Conservation (phyloP, 2,113 vertebrate genomes). For the Procavia capensis region DNA sequence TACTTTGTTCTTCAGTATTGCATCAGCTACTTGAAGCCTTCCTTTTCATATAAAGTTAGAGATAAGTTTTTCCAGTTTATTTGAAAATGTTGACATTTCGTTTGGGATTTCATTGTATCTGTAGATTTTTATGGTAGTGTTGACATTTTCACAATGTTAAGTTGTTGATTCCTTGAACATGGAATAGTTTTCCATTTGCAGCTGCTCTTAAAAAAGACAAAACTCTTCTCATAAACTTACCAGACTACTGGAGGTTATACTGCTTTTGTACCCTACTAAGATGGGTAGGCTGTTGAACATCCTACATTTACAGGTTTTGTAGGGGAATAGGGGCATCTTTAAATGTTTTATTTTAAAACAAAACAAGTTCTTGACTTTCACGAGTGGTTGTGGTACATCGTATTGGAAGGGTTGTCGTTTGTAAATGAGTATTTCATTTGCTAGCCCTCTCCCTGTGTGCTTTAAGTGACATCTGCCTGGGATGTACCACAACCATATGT, state of each 20-base stretch:
- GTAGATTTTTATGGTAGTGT: background rate
- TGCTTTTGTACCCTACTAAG: constrained; percentile 73
- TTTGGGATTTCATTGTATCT: background rate
- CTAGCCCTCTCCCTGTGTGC: constrained; percentile 76
- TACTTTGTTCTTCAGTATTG: background rate
- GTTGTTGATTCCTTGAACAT: background rate
- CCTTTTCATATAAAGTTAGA: background rate
- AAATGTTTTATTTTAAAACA: constrained; percentile 81
- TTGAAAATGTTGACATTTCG: background rate
- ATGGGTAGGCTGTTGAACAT: constrained; percentile 79
- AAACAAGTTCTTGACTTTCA: constrained; percentile 74
- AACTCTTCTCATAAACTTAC: constrained; percentile 73
- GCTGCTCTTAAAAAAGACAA: constrained; percentile 22
- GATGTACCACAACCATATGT: constrained; percentile 84
- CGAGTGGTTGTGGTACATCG: constrained; percentile 81
- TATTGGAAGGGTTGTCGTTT: constrained; percentile 66
- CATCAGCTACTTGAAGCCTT: background rate
- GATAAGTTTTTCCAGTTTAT: background rate
- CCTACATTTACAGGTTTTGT: constrained; percentile 78
- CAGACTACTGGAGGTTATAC: constrained; percentile 72
- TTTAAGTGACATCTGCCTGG: constrained; percentile 75
- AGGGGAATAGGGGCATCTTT: constrained; percentile 64
- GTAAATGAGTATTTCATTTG: constrained; percentile 61
- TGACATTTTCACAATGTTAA: background rate
- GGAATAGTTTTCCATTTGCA: background rate